Conservation (phyloP, 2,113 vertebrate genomes). For the Tylochromis polylepis region DNA sequence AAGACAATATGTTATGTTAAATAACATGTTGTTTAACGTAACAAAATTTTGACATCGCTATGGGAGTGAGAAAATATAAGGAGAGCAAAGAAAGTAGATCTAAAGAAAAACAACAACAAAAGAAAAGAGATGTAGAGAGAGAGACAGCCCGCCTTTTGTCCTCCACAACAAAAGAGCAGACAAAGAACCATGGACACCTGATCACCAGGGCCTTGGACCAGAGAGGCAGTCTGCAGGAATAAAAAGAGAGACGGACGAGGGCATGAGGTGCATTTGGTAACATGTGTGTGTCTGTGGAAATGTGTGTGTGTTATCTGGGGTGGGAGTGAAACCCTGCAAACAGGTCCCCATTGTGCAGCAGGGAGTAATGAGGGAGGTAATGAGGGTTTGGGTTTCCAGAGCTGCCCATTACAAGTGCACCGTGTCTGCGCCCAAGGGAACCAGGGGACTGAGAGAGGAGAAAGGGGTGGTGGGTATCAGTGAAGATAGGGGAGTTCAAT, state of each 20-base stretch:
- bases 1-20: not conserved
- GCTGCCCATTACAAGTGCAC: constrained; percentile 53
- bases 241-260: constrained; percentile 45
- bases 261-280: constrained; percentile 54
- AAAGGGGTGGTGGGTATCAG: constrained; percentile 27
- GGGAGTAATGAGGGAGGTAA: constrained; percentile 65
- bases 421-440: constrained; percentile 22
- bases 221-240: constrained; percentile 37
- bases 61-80: not conserved
- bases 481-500: constrained; percentile 50
- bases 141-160: constrained; percentile 56
- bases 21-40: not conserved
- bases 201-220: constrained; percentile 50
- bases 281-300: constrained; percentile 17
- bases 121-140: constrained; percentile 17
- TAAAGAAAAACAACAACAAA: not conserved
- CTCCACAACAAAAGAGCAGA: constrained; percentile 52
- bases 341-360: constrained; percentile 60
- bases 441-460: constrained; percentile 5
- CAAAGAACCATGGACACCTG: constrained; percentile 59
- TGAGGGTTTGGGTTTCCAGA: constrained; percentile 68
- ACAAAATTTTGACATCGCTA: not conserved
- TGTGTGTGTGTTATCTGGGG: constrained; percentile 24
- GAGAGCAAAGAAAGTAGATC: not conserved
- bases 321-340: constrained; percentile 54